Evolutionary conservation across 2,888 invertebrate genomes (phyloP), one percentile per base, ranked within the genome.

Genomic region (Drymonia ruficornis): DNA sequence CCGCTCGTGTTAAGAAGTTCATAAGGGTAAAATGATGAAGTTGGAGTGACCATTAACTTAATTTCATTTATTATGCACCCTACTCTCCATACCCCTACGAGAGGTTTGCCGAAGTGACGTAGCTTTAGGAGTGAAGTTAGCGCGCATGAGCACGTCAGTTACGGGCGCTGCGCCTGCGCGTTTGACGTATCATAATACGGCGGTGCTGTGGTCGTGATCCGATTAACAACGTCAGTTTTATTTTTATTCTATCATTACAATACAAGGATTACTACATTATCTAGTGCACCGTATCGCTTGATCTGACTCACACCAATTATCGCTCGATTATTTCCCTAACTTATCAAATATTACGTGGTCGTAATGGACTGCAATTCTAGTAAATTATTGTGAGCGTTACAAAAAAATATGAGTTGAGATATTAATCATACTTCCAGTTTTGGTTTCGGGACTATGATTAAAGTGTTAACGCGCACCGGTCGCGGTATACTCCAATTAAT

Each of bases 151-250:
- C 82, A 87, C 87, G 87, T 89, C 91, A 92, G 92, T 92, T 83
- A 85, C 83, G 83, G 84, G 90, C 89, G 84, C 84, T 86, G 92
- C 91, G 92, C 91, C 80, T 91, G 92, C 92, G 91, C 91, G 91
- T 85, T 86, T 87, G 90, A 90, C 91, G 91, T 87, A 86, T 78
- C 89, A 90, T 7, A 23, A 23, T 81, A 91, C 91, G 91, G 91
- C 91, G 91, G 92, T 91, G 91, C 84, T 83, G 89, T 83, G 84
- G 86, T 91, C 84, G 86, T 90, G 91, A 92, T 92, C 91, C 91
- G 90, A 90, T 91, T 92, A 92, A 91, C 91, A 91, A 91, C 88
- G 92, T 92, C 79, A 83, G 91, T 90, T 87, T 86, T 81, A 82
- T 83, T 84, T 79, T 80, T 78, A 68, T 70, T 70, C 70, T 72